Evolutionary conservation across 2,797 vertebrate species (phyloP).

Genomic region (Lithobates sylvaticus): DNA sequence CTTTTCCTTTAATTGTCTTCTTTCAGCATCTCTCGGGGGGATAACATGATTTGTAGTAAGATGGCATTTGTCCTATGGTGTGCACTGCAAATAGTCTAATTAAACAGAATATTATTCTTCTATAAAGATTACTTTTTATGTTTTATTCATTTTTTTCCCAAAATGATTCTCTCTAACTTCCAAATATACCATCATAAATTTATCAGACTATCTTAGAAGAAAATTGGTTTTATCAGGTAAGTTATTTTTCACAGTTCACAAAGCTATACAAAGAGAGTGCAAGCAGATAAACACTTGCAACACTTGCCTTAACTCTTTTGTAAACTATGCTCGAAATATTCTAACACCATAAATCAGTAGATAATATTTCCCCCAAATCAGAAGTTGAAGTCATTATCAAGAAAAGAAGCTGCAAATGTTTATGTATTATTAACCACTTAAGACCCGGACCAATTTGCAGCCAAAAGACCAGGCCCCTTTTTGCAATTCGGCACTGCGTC

Average conservation of each 20-base stretch:
- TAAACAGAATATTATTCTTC: slow-evolving; percentile 8
- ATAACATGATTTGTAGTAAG: slow-evolving; percentile 21
- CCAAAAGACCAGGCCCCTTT: too few relatives aligned
- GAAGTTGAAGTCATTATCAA: too few relatives aligned
- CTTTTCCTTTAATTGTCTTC: slow-evolving; percentile 4
- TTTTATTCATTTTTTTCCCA: slow-evolving; percentile 7
- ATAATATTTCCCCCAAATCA: too few relatives aligned
- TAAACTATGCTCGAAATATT: too few relatives aligned
- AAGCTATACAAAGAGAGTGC: not conserved
- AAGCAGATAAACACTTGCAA: not conserved
- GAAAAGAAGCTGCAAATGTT: too few relatives aligned
- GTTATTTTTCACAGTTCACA: not conserved
- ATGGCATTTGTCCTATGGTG: not conserved
- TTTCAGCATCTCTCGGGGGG: not conserved
- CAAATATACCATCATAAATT: not conserved
- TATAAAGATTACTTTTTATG: slow-evolving; percentile 12
- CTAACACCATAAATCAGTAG: too few relatives aligned
- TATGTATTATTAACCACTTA: too few relatives aligned
- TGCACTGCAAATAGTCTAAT: slow-evolving; percentile 12
- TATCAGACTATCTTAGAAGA: not conserved
- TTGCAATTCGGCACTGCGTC: too few relatives aligned
- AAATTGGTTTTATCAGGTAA: not conserved
- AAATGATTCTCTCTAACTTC: not conserved
- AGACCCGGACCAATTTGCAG: too few relatives aligned
- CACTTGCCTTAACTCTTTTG: too few relatives aligned